Base-by-base conservation (phyloP, 1,140 invertebrate genomes). In the Tenebrio molitor region DNA sequence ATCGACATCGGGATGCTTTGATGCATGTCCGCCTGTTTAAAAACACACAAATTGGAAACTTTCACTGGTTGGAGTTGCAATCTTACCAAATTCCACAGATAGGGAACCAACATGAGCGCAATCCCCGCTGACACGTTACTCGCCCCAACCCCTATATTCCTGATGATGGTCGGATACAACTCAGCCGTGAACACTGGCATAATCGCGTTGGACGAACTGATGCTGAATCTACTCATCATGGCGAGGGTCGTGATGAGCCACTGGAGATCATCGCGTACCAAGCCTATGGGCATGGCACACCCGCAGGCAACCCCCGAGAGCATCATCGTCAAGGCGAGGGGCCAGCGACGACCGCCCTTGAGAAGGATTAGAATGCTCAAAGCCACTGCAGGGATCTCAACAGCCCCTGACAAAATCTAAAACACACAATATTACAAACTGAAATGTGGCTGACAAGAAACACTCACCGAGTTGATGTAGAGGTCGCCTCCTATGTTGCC, bases 111-210 rank as follows among this genome's bases (percentile, higher is more conserved):
- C 74, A 92, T 91, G 1, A 92, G 82, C 14, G 89, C 90, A 14
- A 91, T 80, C 12, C 91, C 91, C 0, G 91, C 90, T 10, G 90
- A 85, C 34, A 91, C 85, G 79, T 92, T 91, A 77, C 89, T 91
- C 1, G 89, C 89, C 1, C 91, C 91, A 5, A 92, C 90, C 6
- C 91, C 91, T 36, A 92, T 84, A 78, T 92, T 92, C 64, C 91
- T 86, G 74, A 92, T 89, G 39, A 90, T 84, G 1, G 91, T 92
- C 1, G 91, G 91, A 83, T 91, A 92, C 2, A 92, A 81, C 81
- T 92, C 91, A 1, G 91, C 91, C 1, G 91, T 92, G 76, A 89
- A 92, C 6, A 92, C 90, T 0, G 91, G 91, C 83, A 92, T 85
- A 67, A 92, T 88, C 73, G 90, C 91, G 76, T 92, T 92, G 0